Evolutionary conservation across 64 coral and sea anemone species (phyloP).

Genomic region (Catalaphyllia jardinei): DNA sequence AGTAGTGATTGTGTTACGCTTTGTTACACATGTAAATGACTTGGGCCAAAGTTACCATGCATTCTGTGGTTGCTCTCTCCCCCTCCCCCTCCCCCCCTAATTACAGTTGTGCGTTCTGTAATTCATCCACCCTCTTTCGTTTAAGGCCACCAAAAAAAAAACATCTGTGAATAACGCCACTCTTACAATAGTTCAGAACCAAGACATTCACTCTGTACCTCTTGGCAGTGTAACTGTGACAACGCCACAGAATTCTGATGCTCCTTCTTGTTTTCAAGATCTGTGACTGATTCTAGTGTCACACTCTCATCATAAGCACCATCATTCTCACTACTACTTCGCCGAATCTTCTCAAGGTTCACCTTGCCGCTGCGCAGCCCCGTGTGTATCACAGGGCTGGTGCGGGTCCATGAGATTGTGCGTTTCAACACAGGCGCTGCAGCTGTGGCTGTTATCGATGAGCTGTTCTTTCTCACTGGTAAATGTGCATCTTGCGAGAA

Average conservation of each 20-base stretch:
- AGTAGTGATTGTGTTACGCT: too few species aligned
- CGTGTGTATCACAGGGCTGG: background rate
- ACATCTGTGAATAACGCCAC: too few species aligned
- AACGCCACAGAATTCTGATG: background rate
- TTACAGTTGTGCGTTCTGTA: too few species aligned
- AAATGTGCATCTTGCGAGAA: conserved; percentile 1
- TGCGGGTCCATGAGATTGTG: background rate
- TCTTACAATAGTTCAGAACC: too few species aligned
- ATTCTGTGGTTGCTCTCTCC: too few species aligned
- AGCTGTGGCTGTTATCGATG: background rate
- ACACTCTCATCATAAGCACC: background rate
- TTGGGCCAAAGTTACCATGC: too few species aligned
- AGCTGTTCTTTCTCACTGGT: background rate
- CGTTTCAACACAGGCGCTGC: background rate
- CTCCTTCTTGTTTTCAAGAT: conserved; percentile 29
- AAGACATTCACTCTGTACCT: background rate
- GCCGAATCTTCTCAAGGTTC: conserved; percentile 35
- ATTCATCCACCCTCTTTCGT: too few species aligned
- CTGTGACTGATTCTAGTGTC: conserved; percentile 22
- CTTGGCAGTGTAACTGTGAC: background rate
- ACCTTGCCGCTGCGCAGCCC: conserved; percentile 29
- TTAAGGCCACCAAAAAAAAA: too few species aligned
- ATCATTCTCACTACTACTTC: background rate
- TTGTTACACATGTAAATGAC: too few species aligned
- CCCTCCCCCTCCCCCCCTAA: too few species aligned